A percentile compares a stretch with the other conserved stretches of the same genome.
These are phyloP conservation scores for Acestrorhynchus altus DNA, from an alignment of 2,797 vertebrate genomes.

Conservation along the genomic window DNA sequence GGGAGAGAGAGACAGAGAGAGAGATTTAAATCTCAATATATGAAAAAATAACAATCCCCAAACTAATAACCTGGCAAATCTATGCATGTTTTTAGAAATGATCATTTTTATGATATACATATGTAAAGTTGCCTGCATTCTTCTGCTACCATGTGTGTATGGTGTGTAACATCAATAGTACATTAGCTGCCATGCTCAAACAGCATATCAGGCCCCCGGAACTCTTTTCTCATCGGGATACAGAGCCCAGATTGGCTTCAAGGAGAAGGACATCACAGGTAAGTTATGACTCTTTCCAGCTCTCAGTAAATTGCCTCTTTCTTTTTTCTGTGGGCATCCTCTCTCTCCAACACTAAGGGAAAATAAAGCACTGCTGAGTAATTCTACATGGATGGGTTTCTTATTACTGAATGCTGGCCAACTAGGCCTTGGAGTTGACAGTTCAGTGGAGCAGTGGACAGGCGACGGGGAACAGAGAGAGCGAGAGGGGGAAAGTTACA, in stretches of 20 bases:
- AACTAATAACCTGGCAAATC: too few species aligned
- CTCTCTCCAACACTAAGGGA: constrained; percentile 64
- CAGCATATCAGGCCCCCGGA: constrained; percentile 19
- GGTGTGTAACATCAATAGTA: not conserved
- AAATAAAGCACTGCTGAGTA: constrained; percentile 55
- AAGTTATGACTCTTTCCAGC: constrained; percentile 61
- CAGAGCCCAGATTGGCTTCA: constrained; percentile 51
- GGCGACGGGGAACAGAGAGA: constrained; percentile 51
- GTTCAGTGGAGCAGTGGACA: constrained; percentile 56
- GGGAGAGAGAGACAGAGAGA: too few species aligned
- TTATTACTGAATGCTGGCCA: constrained; percentile 58
- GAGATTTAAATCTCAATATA: too few species aligned
- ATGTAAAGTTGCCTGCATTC: too few species aligned
- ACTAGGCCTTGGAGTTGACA: constrained; percentile 65
- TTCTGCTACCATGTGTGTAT: too few species aligned
- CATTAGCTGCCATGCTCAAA: too few species aligned
- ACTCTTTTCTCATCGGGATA: constrained; percentile 33
- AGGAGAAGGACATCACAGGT: constrained; percentile 77
- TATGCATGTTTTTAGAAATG: too few species aligned
- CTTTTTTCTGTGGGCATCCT: constrained; percentile 72
- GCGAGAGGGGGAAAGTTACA: constrained; percentile 53
- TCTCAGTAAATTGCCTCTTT: constrained; percentile 57
- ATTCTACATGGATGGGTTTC: constrained; percentile 63
- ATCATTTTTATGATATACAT: too few species aligned
- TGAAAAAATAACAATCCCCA: too few species aligned